Base-by-base conservation (phyloP, 2,113 vertebrate species). In the Falco punctatus region DNA sequence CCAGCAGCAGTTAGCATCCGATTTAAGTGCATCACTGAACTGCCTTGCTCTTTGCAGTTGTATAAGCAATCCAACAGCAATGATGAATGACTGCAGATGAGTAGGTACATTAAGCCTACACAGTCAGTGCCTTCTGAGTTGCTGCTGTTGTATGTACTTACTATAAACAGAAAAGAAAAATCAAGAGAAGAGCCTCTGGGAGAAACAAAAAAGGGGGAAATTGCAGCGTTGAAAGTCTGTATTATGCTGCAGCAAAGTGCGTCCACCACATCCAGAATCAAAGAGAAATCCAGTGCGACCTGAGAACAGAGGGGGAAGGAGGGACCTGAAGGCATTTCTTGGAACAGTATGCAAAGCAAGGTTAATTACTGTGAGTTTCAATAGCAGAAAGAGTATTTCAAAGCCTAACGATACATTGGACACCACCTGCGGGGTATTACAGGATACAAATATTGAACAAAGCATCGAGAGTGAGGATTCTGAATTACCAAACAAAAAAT, bases 21-120 rank as follows among this genome's bases (percentile, higher is more conserved):
- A 12, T 80, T 72, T 69, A 79, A 77, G 88, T 52, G 38, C 72
- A 71, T 79, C 49, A 32, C 64, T 75, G 58, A 90, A 85, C 57
- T 40, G 27, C 35, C 81, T 73, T 61, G 62, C 49, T 87, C 62
- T 71, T 70, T 79, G 71, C 58, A 85, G 70, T 14, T 51, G 70
- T 72, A 78, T 66, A 59, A 89, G 89, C 91, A 72, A 67, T 54
- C 46, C 82, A 94, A 42, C 9, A 92, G 64, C 7, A 33, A 32
- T 87, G 92, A 96, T 85, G 72, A 97, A 95, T 85, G 85, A 90
- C 92, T 96, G 84, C 90, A 79, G 75, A 88, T 66, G 81, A 91
- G 77, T 54, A 89, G 65, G 81, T 82, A 75, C 88, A 85, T 90
- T 90, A 94, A 96, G 64, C 65, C 84, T 86, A 88, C 70, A 88